Percentiles rank a stretch among this genome's conserved stretches.
These are phyloP conservation scores for Reticulitermes speratus DNA, from an alignment of 1,140 invertebrate species.

Conservation along the genomic window DNA sequence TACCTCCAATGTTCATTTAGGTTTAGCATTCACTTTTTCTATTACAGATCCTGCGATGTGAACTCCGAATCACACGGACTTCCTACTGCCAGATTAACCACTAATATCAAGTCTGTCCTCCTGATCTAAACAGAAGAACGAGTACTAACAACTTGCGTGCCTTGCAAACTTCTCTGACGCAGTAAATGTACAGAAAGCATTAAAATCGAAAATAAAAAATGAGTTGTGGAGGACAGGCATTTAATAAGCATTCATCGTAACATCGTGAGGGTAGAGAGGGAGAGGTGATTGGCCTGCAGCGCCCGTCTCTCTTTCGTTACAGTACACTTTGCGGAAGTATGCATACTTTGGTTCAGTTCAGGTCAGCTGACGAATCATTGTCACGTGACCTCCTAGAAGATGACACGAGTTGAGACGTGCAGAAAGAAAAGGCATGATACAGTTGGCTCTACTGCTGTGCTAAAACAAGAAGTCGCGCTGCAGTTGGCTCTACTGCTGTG, in stretches of 20 bases:
- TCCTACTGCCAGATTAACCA: too few relatives aligned
- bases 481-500: too few relatives aligned
- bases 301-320: background rate
- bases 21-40: too few relatives aligned
- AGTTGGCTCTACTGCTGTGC: background rate
- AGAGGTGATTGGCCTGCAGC: background rate
- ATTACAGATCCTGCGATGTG: too few relatives aligned
- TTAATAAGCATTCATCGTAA: background rate
- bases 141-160: too few relatives aligned
- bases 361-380: slow-evolving; percentile 12
- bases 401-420: slow-evolving; percentile 13
- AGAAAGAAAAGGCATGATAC: background rate
- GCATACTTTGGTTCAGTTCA: slow-evolving; percentile 3
- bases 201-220: too few relatives aligned
- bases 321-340: slow-evolving; percentile 10
- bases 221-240: background rate
- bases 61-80: too few relatives aligned
- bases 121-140: too few relatives aligned
- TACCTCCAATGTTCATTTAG: too few relatives aligned
- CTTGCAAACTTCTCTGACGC: too few relatives aligned
- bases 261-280: background rate
- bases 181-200: too few relatives aligned
- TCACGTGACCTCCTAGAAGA: background rate
- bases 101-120: too few relatives aligned
- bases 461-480: background rate